Conservation (phyloP, 2,113 vertebrate species). For the Eurystomus gularis region DNA sequence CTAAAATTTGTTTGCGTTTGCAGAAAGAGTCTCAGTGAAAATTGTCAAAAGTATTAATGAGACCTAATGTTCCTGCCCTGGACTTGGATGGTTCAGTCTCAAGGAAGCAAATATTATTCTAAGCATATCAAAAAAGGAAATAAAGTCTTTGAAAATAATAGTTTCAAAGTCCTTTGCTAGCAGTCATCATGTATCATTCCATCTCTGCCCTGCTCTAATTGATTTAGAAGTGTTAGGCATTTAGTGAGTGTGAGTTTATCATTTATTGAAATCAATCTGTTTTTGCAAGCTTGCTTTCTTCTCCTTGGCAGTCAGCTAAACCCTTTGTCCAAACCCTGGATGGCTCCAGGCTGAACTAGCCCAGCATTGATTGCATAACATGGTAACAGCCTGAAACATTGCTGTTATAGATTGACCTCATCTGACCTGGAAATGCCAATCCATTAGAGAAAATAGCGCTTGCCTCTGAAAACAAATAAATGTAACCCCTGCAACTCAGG, state of each 20-base stretch:
- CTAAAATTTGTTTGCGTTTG: background rate
- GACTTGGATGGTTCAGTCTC: background rate
- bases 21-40: background rate
- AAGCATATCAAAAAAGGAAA: background rate
- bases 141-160: background rate
- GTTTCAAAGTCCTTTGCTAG: background rate
- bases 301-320: conserved; percentile 64
- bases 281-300: conserved; percentile 68
- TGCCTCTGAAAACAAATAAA: background rate
- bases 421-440: conserved; percentile 50
- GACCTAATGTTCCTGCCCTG: background rate
- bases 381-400: background rate
- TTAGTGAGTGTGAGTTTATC: conserved; percentile 54
- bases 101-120: background rate
- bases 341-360: conserved; percentile 54
- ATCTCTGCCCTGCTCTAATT: conserved; percentile 60
- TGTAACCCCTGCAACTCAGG: background rate
- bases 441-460: background rate
- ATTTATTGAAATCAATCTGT: conserved; percentile 62
- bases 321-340: conserved; percentile 35
- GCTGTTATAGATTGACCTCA: conserved; percentile 40
- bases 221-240: conserved; percentile 64
- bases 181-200: background rate
- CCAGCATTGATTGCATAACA: conserved; percentile 14
- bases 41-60: background rate